Percentiles rank a stretch among this genome's conserved stretches.
phyloP scores from a whole-genome alignment of 2,888 invertebrate species.

The Cataglyphis rosenhaueri region DNA sequence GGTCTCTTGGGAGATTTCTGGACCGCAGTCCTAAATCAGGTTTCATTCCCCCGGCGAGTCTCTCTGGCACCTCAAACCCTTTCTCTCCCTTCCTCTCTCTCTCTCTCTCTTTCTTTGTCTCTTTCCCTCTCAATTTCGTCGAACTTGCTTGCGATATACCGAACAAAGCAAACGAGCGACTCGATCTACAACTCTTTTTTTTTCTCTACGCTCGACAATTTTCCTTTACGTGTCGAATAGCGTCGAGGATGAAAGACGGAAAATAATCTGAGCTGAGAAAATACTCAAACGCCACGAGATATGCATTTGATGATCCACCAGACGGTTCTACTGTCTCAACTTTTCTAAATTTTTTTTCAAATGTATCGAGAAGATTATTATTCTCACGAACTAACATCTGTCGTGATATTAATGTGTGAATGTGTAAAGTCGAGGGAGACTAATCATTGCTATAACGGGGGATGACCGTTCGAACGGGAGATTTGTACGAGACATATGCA shows the following conservation, averaged over 20 bases:
- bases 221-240: slow-evolving; percentile 72
- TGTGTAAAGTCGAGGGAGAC: slow-evolving; percentile 70
- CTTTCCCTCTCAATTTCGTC: slow-evolving; percentile 48
- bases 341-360: slow-evolving; percentile 65
- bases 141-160: slow-evolving; percentile 70
- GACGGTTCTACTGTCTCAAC: slow-evolving; percentile 18
- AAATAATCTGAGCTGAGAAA: slow-evolving; percentile 69
- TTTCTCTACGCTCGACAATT: slow-evolving; percentile 71
- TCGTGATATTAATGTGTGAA: slow-evolving; percentile 68
- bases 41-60: slow-evolving; percentile 82
- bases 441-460: slow-evolving; percentile 61
- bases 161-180: slow-evolving; percentile 69
- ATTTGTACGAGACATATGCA: slow-evolving; percentile 73
- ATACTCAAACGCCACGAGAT: slow-evolving; percentile 65
- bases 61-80: slow-evolving; percentile 77
- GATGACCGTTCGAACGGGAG: slow-evolving; percentile 73
- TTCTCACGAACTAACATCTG: slow-evolving; percentile 36
- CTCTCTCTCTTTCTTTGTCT: slow-evolving; percentile 38
- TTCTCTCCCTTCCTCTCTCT: slow-evolving; percentile 56
- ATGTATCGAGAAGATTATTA: slow-evolving; percentile 56
- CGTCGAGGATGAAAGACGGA: slow-evolving; percentile 57
- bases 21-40: slow-evolving; percentile 85
- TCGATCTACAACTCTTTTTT: slow-evolving; percentile 64
- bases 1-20: slow-evolving; percentile 82
- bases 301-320: slow-evolving; percentile 43